These are phyloP conservation scores for Desmophyllum pertusum DNA, from an alignment of 92 coral and sea anemone species.

Conservation along the genomic window DNA sequence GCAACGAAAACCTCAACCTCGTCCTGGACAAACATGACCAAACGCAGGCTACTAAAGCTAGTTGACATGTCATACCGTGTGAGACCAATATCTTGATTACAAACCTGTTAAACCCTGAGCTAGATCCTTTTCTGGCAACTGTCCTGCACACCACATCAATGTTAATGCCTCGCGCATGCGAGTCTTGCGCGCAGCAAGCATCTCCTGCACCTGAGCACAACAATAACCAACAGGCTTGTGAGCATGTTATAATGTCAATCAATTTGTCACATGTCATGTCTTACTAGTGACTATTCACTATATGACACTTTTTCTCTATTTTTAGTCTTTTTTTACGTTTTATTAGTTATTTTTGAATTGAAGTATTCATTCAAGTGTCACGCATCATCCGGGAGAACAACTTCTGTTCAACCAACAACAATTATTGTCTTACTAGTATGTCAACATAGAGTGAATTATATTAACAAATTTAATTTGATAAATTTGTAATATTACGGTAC, in stretches of 20 bases:
- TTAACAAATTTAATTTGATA: not conserved
- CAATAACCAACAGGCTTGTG: not conserved
- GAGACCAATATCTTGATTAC: not conserved
- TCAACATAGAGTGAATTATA: not conserved
- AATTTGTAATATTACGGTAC: constrained; percentile 4
- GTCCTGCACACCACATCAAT: constrained; percentile 90
- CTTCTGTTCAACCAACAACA: too few species aligned
- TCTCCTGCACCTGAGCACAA: constrained; percentile 43
- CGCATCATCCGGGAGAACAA: too few species aligned
- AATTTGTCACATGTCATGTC: not conserved
- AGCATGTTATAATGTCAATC: not conserved
- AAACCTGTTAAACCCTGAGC: constrained; percentile 81
- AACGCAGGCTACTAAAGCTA: not conserved
- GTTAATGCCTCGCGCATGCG: constrained; percentile 88
- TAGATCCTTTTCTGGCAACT: constrained; percentile 68
- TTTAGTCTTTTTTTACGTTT: too few species aligned
- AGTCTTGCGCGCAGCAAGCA: constrained; percentile 71
- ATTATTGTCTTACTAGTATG: too few species aligned
- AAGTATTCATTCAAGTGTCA: too few species aligned
- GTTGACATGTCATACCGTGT: not conserved
- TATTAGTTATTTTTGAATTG: too few species aligned
- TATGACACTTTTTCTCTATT: too few species aligned
- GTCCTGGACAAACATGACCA: too few species aligned
- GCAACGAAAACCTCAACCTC: too few species aligned
- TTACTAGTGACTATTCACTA: too few species aligned